These are phyloP conservation scores for Adelognathus sp. DNA, from an alignment of 2,888 invertebrate genomes.

Conservation along the genomic window DNA sequence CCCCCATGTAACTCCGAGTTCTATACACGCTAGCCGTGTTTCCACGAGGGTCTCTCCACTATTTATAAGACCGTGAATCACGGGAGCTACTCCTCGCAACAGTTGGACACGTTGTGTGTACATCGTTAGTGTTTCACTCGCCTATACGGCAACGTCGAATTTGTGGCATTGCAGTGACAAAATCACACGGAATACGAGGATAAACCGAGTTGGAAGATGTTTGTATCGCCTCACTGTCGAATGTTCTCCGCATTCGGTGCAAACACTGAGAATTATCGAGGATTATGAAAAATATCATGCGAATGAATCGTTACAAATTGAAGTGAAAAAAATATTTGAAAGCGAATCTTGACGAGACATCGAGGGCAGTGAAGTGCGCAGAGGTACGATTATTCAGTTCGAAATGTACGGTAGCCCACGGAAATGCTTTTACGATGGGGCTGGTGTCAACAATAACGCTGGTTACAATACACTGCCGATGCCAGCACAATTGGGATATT, in stretches of 20 bases:
- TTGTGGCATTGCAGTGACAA: slow-evolving; percentile 1
- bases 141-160: slow-evolving; percentile 55
- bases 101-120: slow-evolving; percentile 36
- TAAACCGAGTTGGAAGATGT: neutral
- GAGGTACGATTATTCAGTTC: neutral
- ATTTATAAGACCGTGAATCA: slow-evolving; percentile 72
- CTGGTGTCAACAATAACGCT: slow-evolving; percentile 11
- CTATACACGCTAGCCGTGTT: slow-evolving; percentile 44
- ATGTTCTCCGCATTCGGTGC: neutral
- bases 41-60: slow-evolving; percentile 61
- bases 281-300: neutral
- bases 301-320: neutral
- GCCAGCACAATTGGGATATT: slow-evolving; percentile 72
- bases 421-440: slow-evolving; percentile 64
- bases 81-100: slow-evolving; percentile 53
- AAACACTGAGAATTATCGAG: neutral
- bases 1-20: slow-evolving; percentile 34
- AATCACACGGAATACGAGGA: slow-evolving; percentile 13
- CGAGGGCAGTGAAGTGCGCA: neutral
- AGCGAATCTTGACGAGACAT: too few species aligned
- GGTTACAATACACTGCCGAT: slow-evolving; percentile 67
- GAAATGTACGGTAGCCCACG: slow-evolving; percentile 63
- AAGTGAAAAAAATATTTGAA: neutral
- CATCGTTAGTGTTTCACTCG: slow-evolving; percentile 42
- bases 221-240: neutral